These are phyloP conservation scores for Invenusta paracnida DNA, from an alignment of 2,888 invertebrate genomes.

Conservation along the genomic window DNA sequence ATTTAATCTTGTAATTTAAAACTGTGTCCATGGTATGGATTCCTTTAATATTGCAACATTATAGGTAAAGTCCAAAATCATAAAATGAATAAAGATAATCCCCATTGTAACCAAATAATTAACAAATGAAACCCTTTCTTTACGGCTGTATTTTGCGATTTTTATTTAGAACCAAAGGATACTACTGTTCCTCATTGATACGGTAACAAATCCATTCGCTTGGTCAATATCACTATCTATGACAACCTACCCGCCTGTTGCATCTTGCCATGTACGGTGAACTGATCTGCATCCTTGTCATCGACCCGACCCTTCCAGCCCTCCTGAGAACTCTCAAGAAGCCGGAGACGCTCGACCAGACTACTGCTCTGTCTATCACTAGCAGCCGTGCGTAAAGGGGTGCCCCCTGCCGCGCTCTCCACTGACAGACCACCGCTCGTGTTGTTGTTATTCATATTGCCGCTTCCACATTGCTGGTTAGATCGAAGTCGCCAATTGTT, in stretches of 20 bases:
- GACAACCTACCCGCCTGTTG: background rate
- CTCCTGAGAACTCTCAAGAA: background rate
- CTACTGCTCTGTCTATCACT: background rate
- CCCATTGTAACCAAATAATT: too few species aligned
- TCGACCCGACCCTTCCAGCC: background rate
- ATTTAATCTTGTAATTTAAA: too few species aligned
- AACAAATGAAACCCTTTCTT: too few species aligned
- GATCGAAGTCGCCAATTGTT: background rate
- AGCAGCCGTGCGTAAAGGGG: background rate
- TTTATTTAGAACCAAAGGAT: too few species aligned
- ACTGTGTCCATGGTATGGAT: too few species aligned
- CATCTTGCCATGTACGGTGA: background rate
- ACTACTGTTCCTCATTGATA: too few species aligned
- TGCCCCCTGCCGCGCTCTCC: background rate
- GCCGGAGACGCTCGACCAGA: background rate
- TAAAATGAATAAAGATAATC: too few species aligned
- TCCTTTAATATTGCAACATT: too few species aligned
- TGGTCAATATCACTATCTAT: too few species aligned
- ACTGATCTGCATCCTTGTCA: slow-evolving; percentile 8
- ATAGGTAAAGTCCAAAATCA: too few species aligned
- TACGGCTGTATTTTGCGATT: too few species aligned
- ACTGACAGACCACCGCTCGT: background rate
- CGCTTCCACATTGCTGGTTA: background rate
- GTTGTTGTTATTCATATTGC: background rate
- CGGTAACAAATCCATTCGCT: too few species aligned